Percentiles rank a stretch among this genome's conserved stretches.
Conservation (phyloP, 1,140 invertebrate genomes). For the Kradibia gibbosae region DNA sequence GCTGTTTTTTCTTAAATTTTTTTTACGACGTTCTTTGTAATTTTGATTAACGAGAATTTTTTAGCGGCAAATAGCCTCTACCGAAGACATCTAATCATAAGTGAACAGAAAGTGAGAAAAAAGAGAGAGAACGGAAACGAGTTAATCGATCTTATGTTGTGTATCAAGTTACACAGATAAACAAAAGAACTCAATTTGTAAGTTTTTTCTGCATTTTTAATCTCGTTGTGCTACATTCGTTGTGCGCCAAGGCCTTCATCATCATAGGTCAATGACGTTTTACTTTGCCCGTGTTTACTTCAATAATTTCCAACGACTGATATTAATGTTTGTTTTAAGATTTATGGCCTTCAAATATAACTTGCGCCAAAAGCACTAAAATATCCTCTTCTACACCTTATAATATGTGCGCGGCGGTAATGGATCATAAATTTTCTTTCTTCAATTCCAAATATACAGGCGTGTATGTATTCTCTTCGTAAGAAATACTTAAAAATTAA, state of each 20-base stretch:
- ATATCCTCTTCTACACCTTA: background rate
- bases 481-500: background rate
- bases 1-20: background rate
- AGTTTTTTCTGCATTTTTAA: constrained; percentile 11
- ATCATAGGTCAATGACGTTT: constrained; percentile 10
- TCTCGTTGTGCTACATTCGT: background rate
- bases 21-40: no score
- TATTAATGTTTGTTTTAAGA: background rate
- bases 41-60: no score
- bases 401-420: background rate
- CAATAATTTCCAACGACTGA: constrained; percentile 1
- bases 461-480: background rate
- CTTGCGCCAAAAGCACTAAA: background rate
- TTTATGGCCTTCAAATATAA: background rate
- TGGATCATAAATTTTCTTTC: constrained; percentile 26
- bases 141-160: background rate
- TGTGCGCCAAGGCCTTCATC: background rate
- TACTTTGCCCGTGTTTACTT: background rate
- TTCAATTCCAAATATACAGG: background rate
- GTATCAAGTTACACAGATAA: background rate
- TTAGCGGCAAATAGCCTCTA: no score
- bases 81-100: no score
- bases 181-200: constrained; percentile 1
- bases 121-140: background rate
- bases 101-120: background rate